Conservation (phyloP, 2,888 invertebrate species). For the Electrophaes corylata region DNA sequence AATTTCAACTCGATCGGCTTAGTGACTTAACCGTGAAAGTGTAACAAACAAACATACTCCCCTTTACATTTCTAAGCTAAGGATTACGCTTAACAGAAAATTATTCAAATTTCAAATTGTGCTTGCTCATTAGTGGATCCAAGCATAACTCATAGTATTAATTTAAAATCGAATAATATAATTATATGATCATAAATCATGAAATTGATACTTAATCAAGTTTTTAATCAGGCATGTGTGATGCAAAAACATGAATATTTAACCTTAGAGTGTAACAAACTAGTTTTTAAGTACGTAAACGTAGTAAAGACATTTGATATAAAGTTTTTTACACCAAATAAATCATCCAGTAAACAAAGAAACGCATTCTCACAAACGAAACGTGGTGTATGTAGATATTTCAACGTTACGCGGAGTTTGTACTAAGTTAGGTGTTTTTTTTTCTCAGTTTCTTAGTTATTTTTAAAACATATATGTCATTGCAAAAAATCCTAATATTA, state of each 20-base stretch:
- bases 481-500: not conserved
- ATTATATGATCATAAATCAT: constrained; percentile 28
- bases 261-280: not conserved
- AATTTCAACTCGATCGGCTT: too few species aligned
- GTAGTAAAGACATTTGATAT: too few species aligned
- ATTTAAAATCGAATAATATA: constrained; percentile 26
- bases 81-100: constrained; percentile 1
- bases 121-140: constrained; percentile 18
- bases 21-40: too few species aligned
- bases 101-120: constrained; percentile 5
- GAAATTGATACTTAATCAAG: constrained; percentile 13
- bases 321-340: too few species aligned
- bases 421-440: too few species aligned
- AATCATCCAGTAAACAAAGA: not conserved
- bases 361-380: too few species aligned
- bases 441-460: too few species aligned
- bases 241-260: not conserved
- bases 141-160: not conserved
- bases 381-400: too few species aligned
- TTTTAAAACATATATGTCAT: too few species aligned
- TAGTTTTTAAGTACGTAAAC: too few species aligned
- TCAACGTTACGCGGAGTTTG: too few species aligned
- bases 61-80: not conserved
- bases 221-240: not conserved
- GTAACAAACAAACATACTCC: not conserved